phyloP scores from a whole-genome alignment of 2,113 vertebrate species.

The Arvicanthis niloticus region DNA sequence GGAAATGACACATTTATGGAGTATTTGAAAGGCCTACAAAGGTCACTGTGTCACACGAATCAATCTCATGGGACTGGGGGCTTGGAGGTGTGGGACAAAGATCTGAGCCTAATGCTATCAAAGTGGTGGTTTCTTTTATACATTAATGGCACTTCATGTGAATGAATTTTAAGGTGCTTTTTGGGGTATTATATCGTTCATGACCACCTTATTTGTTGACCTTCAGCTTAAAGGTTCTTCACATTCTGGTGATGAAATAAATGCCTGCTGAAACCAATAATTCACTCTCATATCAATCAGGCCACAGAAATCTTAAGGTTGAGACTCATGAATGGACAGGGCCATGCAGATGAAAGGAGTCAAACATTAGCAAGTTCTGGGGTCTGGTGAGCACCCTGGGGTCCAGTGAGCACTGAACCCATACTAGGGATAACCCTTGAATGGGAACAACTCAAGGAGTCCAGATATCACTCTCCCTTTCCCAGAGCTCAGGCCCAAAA shows the following conservation, averaged over 20 bases:
- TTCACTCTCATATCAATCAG: constrained; percentile 6
- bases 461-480: neutral
- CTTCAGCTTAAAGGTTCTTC: constrained; percentile 1
- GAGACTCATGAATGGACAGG: neutral
- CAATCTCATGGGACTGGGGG: neutral
- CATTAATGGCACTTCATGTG: neutral
- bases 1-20: neutral
- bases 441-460: neutral
- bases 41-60: neutral
- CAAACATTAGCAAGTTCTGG: accelerated
- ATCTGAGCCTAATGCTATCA: neutral
- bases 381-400: accelerated
- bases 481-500: neutral
- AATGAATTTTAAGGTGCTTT: constrained; percentile 3
- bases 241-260: neutral
- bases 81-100: neutral
- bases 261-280: neutral
- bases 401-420: accelerated
- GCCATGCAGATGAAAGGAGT: accelerated
- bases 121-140: constrained; percentile 32
- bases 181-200: neutral
- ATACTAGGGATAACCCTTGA: accelerated
- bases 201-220: constrained; percentile 40
- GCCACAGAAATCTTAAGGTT: neutral
- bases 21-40: neutral